A percentile compares a stretch with the other conserved stretches of the same genome.
These are phyloP conservation scores for Calypte anna DNA, from an alignment of 2,113 vertebrate species.

Conservation along the genomic window DNA sequence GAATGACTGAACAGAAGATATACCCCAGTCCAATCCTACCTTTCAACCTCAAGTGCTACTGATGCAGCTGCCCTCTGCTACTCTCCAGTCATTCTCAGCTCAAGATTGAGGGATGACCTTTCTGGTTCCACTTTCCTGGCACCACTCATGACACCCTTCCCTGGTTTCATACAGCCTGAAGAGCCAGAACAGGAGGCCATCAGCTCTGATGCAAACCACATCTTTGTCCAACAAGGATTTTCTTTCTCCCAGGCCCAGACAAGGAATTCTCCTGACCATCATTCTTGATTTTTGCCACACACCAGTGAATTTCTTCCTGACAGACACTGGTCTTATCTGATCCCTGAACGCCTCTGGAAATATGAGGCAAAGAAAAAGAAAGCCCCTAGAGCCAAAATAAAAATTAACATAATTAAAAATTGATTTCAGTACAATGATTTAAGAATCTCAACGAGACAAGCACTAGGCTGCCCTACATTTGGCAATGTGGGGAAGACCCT, in stretches of 20 bases:
- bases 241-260: not conserved
- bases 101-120: not conserved
- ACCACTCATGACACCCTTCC: not conserved
- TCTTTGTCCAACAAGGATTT: not conserved
- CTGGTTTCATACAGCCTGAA: not conserved
- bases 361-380: not conserved
- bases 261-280: not conserved
- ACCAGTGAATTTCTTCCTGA: not conserved
- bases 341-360: not conserved
- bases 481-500: conserved; percentile 30
- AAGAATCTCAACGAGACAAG: not conserved
- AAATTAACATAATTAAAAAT: conserved; percentile 36
- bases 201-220: not conserved
- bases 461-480: conserved; percentile 16
- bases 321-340: not conserved
- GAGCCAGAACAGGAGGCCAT: fast-evolving
- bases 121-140: not conserved
- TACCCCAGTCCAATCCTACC: not conserved
- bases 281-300: not conserved
- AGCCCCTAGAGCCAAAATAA: conserved; percentile 6
- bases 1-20: not conserved
- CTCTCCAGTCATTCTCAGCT: not conserved
- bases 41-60: not conserved
- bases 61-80: not conserved
- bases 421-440: conserved; percentile 27